Evolutionary conservation across 2,797 vertebrate genomes (phyloP).

Genomic region (Balearica regulorum): DNA sequence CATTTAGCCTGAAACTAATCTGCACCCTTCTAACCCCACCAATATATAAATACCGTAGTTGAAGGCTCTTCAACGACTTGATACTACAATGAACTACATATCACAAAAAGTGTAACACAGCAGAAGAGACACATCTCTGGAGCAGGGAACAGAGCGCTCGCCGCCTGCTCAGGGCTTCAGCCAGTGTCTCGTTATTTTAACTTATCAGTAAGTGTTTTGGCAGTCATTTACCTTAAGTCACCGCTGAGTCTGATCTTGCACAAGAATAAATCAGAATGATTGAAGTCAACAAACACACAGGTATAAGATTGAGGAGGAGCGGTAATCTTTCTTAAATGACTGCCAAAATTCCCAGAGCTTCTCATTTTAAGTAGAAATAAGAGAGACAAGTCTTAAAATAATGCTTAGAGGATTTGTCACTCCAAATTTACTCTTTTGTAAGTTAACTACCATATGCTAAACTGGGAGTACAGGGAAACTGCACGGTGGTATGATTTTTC

Average conservation of each 20-base stretch:
- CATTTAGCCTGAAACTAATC: background rate
- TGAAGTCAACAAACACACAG: background rate
- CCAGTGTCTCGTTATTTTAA: background rate
- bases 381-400: background rate
- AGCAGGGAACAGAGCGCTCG: rapidly evolving
- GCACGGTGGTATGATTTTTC: background rate
- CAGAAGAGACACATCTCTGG: background rate
- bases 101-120: rapidly evolving
- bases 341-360: background rate
- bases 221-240: background rate
- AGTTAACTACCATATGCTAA: background rate
- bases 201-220: background rate
- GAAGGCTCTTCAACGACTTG: background rate
- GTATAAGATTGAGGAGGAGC: background rate
- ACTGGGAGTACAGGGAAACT: background rate
- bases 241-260: background rate
- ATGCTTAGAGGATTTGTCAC: background rate
- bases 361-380: background rate
- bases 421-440: background rate
- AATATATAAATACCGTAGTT: background rate
- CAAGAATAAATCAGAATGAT: background rate
- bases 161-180: background rate
- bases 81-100: background rate
- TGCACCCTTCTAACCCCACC: background rate
- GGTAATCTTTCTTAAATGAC: background rate